Base-by-base conservation (phyloP, 1,140 invertebrate genomes). In the Nasonia longicornis region DNA sequence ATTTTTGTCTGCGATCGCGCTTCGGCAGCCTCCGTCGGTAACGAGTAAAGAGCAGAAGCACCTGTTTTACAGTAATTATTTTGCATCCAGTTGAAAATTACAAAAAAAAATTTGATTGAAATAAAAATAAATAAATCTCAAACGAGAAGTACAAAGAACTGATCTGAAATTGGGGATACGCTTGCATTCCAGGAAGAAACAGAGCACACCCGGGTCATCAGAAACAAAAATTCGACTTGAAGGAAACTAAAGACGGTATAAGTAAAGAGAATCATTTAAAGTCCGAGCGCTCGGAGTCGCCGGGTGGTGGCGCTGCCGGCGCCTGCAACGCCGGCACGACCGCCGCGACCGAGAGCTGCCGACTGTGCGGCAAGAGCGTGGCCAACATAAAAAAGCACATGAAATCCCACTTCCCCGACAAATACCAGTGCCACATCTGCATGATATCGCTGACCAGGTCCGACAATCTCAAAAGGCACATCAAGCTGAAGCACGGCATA, bases 331-430 rank as follows among this genome's bases (percentile, higher is more conserved):
- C 63, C 12, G 26, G 42, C 45, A 8, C 48, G 10, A 22, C 2
- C 6, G 58, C 79, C 12, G 75, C 70, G 31, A 82, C 86, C 83
- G 90, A 89, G 84, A 86, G 89, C 84, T 91, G 90, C 87, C 90
- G 89, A 83, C 84, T 89, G 77, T 91, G 90, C 84, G 90, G 90
- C 84, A 91, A 91, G 85, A 90, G 85, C 82, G 90, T 91, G 85
- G 89, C 90, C 78, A 91, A 91, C 84, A 88, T 91, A 82, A 91
- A 91, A 88, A 91, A 91, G 81, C 90, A 91, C 83, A 91, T 91
- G 90, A 91, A 91, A 88, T 91, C 90, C 67, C 90, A 91, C 87
- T 89, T 89, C 83, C 90, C 90, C 26, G 90, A 91, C 83, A 91
- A 91, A 82, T 90, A 91, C 87, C 89, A 89, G 80, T 91, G 90